phyloP scores from a whole-genome alignment of 2,797 vertebrate genomes.

The Hemibagrus guttatus region DNA sequence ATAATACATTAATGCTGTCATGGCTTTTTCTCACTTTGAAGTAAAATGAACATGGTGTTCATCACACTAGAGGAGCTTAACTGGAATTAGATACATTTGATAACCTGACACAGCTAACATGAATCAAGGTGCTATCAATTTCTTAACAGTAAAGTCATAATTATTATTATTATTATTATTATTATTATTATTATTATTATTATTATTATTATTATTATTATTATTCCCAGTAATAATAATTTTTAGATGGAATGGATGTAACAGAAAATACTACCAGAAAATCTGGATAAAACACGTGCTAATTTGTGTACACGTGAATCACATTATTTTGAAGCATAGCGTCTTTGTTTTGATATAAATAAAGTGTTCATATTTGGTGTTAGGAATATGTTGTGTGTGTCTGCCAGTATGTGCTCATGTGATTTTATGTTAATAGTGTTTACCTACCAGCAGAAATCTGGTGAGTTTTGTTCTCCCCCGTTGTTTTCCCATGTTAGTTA shows the following conservation, averaged over 20 bases:
- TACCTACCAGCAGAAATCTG: background rate
- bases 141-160: background rate
- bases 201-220: background rate
- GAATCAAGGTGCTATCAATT: background rate
- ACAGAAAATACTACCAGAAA: background rate
- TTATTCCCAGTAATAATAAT: background rate
- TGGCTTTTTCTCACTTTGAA: conserved; percentile 13
- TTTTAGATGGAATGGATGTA: background rate
- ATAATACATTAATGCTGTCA: conserved; percentile 9
- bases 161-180: background rate
- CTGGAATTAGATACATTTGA: background rate
- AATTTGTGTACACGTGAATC: no score
- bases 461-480: background rate
- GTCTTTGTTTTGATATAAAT: conserved; percentile 2
- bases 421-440: background rate
- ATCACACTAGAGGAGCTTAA: background rate
- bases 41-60: conserved; percentile 5
- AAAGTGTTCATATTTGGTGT: background rate
- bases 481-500: background rate
- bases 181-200: background rate
- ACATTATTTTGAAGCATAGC: background rate
- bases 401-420: background rate
- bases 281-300: background rate
- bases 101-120: background rate
- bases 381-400: background rate